Percentiles rank a stretch among this genome's conserved stretches.
Evolutionary conservation across 2,113 vertebrate genomes (phyloP).

Genomic region (Synchiropus splendidus): DNA sequence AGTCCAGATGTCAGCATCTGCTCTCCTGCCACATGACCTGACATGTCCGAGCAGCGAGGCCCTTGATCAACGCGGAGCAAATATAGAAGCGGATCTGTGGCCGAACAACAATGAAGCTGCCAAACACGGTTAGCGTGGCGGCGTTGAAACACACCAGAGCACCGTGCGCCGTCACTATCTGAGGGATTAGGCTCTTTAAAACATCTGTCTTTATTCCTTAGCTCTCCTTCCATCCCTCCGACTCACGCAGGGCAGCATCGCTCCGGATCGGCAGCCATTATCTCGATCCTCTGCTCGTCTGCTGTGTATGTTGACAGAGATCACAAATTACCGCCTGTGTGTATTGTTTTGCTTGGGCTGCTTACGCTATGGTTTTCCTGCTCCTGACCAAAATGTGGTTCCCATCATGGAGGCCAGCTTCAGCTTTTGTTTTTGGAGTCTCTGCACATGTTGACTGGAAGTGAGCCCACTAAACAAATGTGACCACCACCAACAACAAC

Average conservation of each 20-base stretch:
- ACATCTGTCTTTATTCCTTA: too few relatives aligned
- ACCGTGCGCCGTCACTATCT: background rate
- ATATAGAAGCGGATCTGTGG: background rate
- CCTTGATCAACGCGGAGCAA: too few relatives aligned
- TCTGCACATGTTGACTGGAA: background rate
- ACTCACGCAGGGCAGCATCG: background rate
- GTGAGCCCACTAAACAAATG: too few relatives aligned
- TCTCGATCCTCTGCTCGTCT: conserved; percentile 1
- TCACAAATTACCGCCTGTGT: conserved; percentile 1
- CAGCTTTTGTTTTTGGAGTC: background rate
- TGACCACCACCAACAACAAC: too few relatives aligned
- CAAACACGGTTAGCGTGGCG: background rate
- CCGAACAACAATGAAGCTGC: conserved; percentile 1
- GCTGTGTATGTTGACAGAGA: background rate
- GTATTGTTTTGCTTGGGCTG: conserved; percentile 2
- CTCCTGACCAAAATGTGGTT: too few relatives aligned
- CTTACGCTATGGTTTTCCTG: too few relatives aligned
- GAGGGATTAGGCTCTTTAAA: background rate
- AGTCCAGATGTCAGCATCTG: too few relatives aligned
- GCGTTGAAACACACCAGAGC: background rate
- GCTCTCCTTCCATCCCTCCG: too few relatives aligned
- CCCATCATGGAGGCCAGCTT: background rate
- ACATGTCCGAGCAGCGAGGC: too few relatives aligned
- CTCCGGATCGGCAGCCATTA: background rate
- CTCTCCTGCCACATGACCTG: too few relatives aligned